Percentiles rank a stretch among this genome's conserved stretches.
Conservation (phyloP, 2,113 vertebrate species). For the Elanoides forficatus region DNA sequence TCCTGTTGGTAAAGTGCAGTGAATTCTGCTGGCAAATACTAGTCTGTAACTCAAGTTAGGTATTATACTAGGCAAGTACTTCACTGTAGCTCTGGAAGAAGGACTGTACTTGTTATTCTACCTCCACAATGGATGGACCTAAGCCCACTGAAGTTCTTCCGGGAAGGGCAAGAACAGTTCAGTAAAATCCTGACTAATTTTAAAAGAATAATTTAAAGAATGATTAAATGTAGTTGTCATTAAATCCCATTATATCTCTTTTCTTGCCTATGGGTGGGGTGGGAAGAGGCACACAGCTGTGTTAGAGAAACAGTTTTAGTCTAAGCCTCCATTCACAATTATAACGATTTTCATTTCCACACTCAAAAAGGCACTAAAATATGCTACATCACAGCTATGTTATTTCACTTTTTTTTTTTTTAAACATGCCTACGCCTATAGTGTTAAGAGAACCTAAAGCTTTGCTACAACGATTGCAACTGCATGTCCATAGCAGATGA, state of each 20-base stretch:
- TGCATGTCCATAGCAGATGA: not conserved
- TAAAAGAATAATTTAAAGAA: not conserved
- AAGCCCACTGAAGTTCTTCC: not conserved
- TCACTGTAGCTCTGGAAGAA: not conserved
- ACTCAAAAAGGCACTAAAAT: not conserved
- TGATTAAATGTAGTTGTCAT: not conserved
- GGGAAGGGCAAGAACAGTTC: not conserved
- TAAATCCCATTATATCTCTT: not conserved
- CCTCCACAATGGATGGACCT: not conserved
- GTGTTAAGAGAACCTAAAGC: not conserved
- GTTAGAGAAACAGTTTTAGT: not conserved
- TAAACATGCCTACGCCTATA: not conserved
- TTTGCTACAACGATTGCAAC: not conserved
- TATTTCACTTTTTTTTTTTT: not conserved
- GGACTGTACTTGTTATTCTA: not conserved
- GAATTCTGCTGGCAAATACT: not conserved
- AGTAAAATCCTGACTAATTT: not conserved
- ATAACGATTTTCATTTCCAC: not conserved
- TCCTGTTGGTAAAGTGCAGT: not conserved
- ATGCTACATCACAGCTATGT: not conserved
- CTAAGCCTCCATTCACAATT: not conserved
- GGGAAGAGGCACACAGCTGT: not conserved
- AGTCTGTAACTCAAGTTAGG: not conserved
- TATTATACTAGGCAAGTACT: not conserved
- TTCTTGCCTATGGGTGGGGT: not conserved